Evolutionary conservation across 2,888 invertebrate species (phyloP).

Genomic region (Furcula furcula): DNA sequence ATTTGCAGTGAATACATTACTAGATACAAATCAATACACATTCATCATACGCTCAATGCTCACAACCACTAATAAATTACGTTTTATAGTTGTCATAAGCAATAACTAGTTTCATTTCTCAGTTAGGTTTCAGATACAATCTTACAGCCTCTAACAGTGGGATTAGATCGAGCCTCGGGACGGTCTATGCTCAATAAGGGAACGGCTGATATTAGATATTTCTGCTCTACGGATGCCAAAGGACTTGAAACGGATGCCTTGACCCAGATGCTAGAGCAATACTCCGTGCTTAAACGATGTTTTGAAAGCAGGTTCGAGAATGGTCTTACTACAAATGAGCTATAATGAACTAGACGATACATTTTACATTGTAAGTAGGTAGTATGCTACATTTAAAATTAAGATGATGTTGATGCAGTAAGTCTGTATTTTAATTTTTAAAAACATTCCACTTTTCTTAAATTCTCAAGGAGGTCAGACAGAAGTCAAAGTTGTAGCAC

Average conservation of each 20-base stretch:
- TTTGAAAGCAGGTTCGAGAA: slow-evolving; percentile 24
- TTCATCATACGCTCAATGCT: slow-evolving; percentile 39
- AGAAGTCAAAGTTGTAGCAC: no score
- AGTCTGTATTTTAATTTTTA: background rate
- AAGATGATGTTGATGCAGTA: background rate
- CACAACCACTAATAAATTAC: slow-evolving; percentile 45
- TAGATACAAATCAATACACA: slow-evolving; percentile 37
- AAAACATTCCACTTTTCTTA: background rate
- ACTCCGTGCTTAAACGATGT: slow-evolving; percentile 17
- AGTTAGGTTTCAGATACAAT: slow-evolving; percentile 38
- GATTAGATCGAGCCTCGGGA: slow-evolving; percentile 21
- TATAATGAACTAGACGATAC: slow-evolving; percentile 8
- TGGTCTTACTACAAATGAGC: slow-evolving; percentile 19
- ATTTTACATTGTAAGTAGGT: slow-evolving; percentile 3
- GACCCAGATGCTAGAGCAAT: slow-evolving; percentile 24
- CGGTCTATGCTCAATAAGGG: slow-evolving; percentile 36
- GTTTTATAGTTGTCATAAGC: slow-evolving; percentile 52
- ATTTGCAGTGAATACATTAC: slow-evolving; percentile 2
- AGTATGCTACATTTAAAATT: background rate
- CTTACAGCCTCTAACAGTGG: slow-evolving; percentile 24
- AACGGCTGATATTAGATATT: slow-evolving; percentile 29
- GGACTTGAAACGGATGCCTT: slow-evolving; percentile 25
- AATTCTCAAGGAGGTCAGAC: no score
- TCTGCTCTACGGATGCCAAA: slow-evolving; percentile 25
- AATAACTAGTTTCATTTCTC: slow-evolving; percentile 51